Evolutionary conservation across 2,888 invertebrate genomes (phyloP), one percentile per base, ranked within the genome.

Genomic region (Hirtodrosophila confusa): DNA sequence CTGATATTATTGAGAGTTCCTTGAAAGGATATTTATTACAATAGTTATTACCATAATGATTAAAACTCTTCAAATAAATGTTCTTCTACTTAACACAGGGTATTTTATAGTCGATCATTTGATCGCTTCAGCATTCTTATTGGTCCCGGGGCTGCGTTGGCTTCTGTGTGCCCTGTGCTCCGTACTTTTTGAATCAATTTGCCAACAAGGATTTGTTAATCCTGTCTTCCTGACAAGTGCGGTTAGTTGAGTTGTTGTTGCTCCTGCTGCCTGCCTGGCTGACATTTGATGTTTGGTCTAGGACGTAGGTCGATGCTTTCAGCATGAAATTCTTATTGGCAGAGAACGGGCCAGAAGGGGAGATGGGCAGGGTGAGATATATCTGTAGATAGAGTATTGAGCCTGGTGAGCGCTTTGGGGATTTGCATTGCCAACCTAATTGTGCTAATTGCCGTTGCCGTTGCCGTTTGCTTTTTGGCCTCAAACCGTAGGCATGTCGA

Each of bases 181-280:
- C 68, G 79, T 84, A 83, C 80, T 82, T 84, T 89, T 88, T 89
- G 89, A 89, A 89, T 89, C 89, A 89, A 88, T 90, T 90, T 89
- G 89, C 70, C 86, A 89, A 87, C 87, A 88, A 89, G 88, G 89
- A 89, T 89, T 90, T 89, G 88, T 89, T 89, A 90, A 90, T 89
- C 90, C 89, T 88, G 89, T 89, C 89, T 89, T 86, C 79, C 86
- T 90, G 90, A 89, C 90, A 90, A 90, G 90, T 90, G 90, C 88
- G 90, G 90, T 90, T 90, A 88, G 78, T 79, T 77, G 85, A 79
- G 74, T 80, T 86, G 84, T 69, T 77, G 76, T 51, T 71, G 67
- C 55, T 65, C 57, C 27, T 57, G 53, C 29, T 61, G 65, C 4
- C 69, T 66, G 17, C 40, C 47, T 36, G 72, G 49, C 66, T 80